These are phyloP conservation scores for Clarias platycephalus DNA, from an alignment of 2,797 vertebrate species.

Conservation along the genomic window DNA sequence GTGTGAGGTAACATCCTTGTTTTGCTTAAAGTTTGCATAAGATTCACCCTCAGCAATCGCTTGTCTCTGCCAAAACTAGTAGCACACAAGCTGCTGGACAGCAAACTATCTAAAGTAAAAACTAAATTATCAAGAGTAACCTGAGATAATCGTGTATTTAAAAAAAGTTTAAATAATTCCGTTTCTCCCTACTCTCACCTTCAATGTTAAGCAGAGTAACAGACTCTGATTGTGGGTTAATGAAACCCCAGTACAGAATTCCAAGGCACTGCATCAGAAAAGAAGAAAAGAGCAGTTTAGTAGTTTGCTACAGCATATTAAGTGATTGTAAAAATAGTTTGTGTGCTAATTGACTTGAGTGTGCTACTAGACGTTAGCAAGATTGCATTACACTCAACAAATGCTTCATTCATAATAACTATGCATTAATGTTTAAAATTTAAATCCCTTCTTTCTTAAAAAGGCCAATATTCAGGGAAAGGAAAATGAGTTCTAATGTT, in stretches of 20 bases:
- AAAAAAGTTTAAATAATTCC: not conserved
- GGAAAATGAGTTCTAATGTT: not conserved
- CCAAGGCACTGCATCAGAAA: not conserved
- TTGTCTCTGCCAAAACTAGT: not conserved
- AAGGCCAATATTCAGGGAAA: not conserved
- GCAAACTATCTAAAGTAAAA: not conserved
- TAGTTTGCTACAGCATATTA: not conserved
- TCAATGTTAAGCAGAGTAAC: not conserved
- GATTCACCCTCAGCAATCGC: not conserved
- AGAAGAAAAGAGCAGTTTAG: not conserved
- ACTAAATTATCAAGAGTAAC: not conserved
- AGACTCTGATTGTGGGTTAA: not conserved
- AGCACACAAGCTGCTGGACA: not conserved
- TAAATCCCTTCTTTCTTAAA: not conserved
- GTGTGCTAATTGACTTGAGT: not conserved
- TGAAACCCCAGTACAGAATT: not conserved
- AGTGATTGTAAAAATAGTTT: not conserved
- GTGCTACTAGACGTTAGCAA: not conserved
- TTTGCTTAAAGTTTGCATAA: slow-evolving; percentile 1
- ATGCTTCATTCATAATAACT: not conserved
- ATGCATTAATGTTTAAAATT: not conserved
- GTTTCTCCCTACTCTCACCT: not conserved
- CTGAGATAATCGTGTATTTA: not conserved
- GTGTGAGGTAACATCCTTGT: not conserved
- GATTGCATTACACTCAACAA: not conserved